Evolutionary conservation across 2,888 invertebrate genomes (phyloP).

Genomic region (Ypsolopha sequella): DNA sequence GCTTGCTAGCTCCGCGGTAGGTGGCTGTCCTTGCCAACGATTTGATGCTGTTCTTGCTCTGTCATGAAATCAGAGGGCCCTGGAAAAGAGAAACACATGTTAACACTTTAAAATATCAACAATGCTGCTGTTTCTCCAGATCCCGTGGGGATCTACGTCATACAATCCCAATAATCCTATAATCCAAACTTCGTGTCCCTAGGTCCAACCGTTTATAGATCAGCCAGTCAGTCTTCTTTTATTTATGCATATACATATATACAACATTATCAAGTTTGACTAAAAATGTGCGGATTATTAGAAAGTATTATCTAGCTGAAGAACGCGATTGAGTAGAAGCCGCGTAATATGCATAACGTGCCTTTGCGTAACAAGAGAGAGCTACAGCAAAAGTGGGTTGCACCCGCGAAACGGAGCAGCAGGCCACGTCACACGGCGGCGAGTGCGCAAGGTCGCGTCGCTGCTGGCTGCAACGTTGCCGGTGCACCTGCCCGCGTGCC

Average conservation of each 20-base stretch:
- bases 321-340: constrained; percentile 48
- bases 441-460: constrained; percentile 45
- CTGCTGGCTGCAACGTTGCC: constrained; percentile 3
- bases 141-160: no score
- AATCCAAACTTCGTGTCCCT: no score
- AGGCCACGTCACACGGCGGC: constrained; percentile 22
- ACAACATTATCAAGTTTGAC: constrained; percentile 6
- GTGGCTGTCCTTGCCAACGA: constrained; percentile 54
- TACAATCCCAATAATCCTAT: no score
- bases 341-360: constrained; percentile 66
- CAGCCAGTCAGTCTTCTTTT: no score
- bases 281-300: constrained; percentile 15
- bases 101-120: no score
- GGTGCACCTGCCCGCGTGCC: neutral
- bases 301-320: constrained; percentile 48
- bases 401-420: constrained; percentile 54
- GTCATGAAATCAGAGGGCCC: constrained; percentile 68
- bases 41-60: constrained; percentile 47
- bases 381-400: constrained; percentile 58
- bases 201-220: no score
- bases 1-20: constrained; percentile 39
- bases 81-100: constrained; percentile 38
- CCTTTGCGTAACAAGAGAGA: constrained; percentile 69
- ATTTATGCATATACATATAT: no score
- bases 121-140: no score